Base-by-base conservation (phyloP, 2,888 invertebrate genomes). In the Scaptomyza parva region DNA sequence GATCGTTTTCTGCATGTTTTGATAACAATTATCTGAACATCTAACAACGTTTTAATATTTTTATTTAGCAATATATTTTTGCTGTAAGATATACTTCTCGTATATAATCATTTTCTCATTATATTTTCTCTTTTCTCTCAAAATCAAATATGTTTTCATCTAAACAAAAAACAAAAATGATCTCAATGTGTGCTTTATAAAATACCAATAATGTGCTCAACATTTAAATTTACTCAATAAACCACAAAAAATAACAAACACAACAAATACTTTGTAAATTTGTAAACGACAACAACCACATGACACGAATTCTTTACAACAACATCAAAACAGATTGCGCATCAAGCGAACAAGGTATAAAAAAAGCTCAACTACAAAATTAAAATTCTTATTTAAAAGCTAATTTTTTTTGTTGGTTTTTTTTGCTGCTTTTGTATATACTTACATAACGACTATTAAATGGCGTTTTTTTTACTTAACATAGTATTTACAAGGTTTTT, bases 301-400 rank as follows among this genome's bases (percentile, higher is more conserved):
- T 73, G 71, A 70, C 72, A 66, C 66, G 68, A 39, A 55, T 67
- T 43, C 8, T 26, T 39, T 35, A 70, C 61, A 76, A 70, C 53
- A 28, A 69, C 51, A 71, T 52, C 37, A 70, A 68, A 70, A 81
- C 87, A 92, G 92, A 91, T 89, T 86, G 90, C 89, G 89, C 91
- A 91, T 88, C 91, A 91, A 90, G 89, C 89, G 87, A 91, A 91
- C 89, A 92, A 92, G 92, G 92, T 92, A 92, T 90, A 78, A 69
- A 81, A 76, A 78, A 78, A 73, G 58, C 48, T 66, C 54, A 75
- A 62, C 61, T 75, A 70, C 69, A 66, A 80, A 76, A 88, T 76
- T 88, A 26, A 70, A 85, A 70, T 82, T 74, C 24, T 65, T 72
- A 65, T 66, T 69, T 80, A 83, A 72, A 62, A 65, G 67, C 83